Evolutionary conservation across 1,140 invertebrate genomes (phyloP).

Genomic region (Lordiphosa mommai): DNA sequence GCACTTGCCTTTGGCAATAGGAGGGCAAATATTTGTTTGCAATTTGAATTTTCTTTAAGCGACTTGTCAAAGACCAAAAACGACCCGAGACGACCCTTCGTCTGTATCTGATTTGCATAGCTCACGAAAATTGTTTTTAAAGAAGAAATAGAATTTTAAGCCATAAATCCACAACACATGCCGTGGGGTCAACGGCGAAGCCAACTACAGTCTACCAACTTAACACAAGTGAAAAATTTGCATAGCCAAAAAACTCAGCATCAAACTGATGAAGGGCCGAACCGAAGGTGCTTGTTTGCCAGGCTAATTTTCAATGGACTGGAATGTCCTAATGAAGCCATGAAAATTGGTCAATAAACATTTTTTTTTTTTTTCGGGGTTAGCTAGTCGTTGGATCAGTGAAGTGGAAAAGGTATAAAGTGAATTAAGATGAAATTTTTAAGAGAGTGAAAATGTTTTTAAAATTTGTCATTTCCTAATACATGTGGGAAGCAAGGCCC

Average conservation of each 20-base stretch:
- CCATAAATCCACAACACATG: conserved; percentile 63
- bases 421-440: too few relatives aligned
- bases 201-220: conserved; percentile 43
- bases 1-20: conserved; percentile 7
- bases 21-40: conserved; percentile 49
- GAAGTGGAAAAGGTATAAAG: too few relatives aligned
- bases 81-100: conserved; percentile 6
- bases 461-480: too few relatives aligned
- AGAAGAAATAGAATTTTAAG: conserved; percentile 40
- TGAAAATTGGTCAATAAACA: conserved; percentile 23
- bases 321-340: conserved; percentile 42
- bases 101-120: conserved; percentile 41
- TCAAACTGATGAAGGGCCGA: background rate
- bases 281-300: conserved; percentile 8
- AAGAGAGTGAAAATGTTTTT: too few relatives aligned
- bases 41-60: conserved; percentile 54
- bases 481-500: too few relatives aligned
- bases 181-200: conserved; percentile 6
- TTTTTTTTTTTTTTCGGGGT: background rate
- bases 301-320: conserved; percentile 38
- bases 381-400: too few relatives aligned
- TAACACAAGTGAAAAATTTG: conserved; percentile 36
- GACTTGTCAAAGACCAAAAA: conserved; percentile 29
- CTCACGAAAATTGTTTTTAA: conserved; percentile 27
- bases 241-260: conserved; percentile 21